These are phyloP conservation scores for Cheumatopsyche charites DNA, from an alignment of 1,140 invertebrate genomes.

Conservation along the genomic window DNA sequence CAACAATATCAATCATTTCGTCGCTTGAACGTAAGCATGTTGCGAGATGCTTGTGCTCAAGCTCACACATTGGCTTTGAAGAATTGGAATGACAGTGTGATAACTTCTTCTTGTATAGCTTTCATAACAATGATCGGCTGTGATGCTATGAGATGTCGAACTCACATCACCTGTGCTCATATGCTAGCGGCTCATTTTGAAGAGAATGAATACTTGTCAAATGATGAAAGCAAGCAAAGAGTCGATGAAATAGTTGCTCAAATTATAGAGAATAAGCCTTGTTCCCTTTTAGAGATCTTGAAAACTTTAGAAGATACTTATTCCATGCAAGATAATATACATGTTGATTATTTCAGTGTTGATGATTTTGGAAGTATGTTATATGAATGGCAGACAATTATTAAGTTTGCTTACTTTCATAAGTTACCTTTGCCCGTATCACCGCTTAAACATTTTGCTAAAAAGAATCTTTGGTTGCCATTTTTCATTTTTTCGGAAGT, in stretches of 20 bases:
- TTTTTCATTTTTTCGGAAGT: constrained; percentile 68
- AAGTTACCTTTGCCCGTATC: constrained; percentile 62
- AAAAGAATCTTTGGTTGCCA: constrained; percentile 66
- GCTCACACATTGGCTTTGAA: constrained; percentile 65
- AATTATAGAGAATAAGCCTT: constrained; percentile 55
- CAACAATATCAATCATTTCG: constrained; percentile 59
- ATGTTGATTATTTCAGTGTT: constrained; percentile 23
- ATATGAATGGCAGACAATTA: constrained; percentile 64
- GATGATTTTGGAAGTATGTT: constrained; percentile 50
- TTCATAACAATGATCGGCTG: constrained; percentile 69
- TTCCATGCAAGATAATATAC: constrained; percentile 35
- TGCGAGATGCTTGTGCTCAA: constrained; percentile 63
- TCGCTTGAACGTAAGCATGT: constrained; percentile 57
- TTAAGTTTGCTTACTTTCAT: constrained; percentile 65
- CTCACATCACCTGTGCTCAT: constrained; percentile 64
- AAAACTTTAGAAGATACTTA: constrained; percentile 54
- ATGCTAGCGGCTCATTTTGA: constrained; percentile 56
- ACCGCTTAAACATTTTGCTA: constrained; percentile 63
- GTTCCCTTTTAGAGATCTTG: constrained; percentile 55
- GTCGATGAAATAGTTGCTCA: constrained; percentile 56
- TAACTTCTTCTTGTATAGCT: constrained; percentile 64
- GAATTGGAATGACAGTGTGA: constrained; percentile 62
- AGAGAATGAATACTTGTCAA: constrained; percentile 48
- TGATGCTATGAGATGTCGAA: constrained; percentile 64
- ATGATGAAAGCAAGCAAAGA: constrained; percentile 55